Conservation (phyloP, 1,140 invertebrate species). For the Dufourea novaeangliae region DNA sequence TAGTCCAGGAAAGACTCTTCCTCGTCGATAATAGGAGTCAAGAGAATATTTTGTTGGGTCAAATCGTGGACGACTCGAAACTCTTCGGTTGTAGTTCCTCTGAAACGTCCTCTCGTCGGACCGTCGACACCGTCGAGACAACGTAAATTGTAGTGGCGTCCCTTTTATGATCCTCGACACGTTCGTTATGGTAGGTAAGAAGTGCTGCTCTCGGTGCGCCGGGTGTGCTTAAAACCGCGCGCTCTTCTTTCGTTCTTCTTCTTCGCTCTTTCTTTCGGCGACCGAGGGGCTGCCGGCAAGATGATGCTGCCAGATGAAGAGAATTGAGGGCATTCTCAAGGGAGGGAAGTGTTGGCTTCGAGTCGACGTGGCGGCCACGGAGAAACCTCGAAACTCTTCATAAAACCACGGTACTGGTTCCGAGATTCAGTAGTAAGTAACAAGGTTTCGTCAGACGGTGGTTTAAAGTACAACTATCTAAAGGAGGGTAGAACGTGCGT, state of each 20-base stretch:
- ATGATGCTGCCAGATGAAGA: not conserved
- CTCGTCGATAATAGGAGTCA: not conserved
- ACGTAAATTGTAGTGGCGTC: constrained; percentile 61
- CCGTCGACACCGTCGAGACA: constrained; percentile 58
- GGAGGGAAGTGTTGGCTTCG: not conserved
- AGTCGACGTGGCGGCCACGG: not conserved
- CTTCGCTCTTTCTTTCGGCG: constrained; percentile 14
- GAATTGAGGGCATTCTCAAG: constrained; percentile 26
- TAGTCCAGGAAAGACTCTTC: not conserved
- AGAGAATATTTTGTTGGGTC: too few species aligned
- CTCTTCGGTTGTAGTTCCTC: constrained; percentile 13
- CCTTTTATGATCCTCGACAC: constrained; percentile 54
- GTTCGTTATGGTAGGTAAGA: constrained; percentile 55
- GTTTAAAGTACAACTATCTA: too few species aligned
- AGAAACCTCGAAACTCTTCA: not conserved
- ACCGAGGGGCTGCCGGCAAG: constrained; percentile 11
- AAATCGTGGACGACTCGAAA: not conserved
- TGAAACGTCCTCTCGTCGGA: constrained; percentile 33
- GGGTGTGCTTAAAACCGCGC: constrained; percentile 18
- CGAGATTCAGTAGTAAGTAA: not conserved
- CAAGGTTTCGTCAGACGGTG: not conserved
- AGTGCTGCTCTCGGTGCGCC: constrained; percentile 34
- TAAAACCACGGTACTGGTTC: not conserved
- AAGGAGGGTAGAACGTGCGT: too few species aligned
- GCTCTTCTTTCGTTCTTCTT: constrained; percentile 11